These are phyloP conservation scores for Umimayanthus chanpuru DNA, from an alignment of 92 coral and sea anemone genomes.

Conservation along the genomic window DNA sequence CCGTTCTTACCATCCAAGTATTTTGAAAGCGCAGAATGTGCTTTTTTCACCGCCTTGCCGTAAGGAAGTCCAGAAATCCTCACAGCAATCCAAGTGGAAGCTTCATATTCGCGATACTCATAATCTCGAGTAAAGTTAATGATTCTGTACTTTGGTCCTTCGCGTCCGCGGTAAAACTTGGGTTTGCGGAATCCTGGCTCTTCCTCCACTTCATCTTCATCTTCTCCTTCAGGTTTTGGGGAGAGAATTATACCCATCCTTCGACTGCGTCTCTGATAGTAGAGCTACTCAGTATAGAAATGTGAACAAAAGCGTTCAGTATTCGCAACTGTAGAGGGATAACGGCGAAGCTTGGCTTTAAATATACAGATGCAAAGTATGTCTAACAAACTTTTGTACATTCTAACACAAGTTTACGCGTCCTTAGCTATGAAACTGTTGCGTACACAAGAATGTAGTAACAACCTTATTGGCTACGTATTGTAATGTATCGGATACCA, in stretches of 20 bases:
- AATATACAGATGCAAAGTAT: background rate
- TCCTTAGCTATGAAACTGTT: background rate
- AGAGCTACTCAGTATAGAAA: too few relatives aligned
- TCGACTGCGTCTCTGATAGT: background rate
- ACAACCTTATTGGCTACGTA: background rate
- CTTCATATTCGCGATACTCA: constrained; percentile 77
- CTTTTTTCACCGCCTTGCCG: constrained; percentile 67
- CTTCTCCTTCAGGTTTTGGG: background rate
- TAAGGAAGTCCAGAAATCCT: constrained; percentile 53
- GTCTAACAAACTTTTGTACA: background rate
- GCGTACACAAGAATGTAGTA: background rate
- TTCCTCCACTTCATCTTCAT: constrained; percentile 58
- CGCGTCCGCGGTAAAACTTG: constrained; percentile 72
- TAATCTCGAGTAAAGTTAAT: constrained; percentile 76
- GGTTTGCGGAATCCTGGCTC: constrained; percentile 66
- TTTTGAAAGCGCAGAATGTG: constrained; percentile 61
- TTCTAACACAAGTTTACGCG: background rate
- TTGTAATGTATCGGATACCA: background rate
- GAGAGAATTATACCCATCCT: constrained; percentile 28
- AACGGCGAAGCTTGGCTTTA: background rate
- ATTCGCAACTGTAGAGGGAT: background rate
- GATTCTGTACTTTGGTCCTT: constrained; percentile 78
- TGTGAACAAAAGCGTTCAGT: background rate
- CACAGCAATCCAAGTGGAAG: constrained; percentile 79
- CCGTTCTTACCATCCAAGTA: constrained; percentile 81